Evolutionary conservation across 2,888 invertebrate genomes (phyloP).

Genomic region (Drosophila prolongata): DNA sequence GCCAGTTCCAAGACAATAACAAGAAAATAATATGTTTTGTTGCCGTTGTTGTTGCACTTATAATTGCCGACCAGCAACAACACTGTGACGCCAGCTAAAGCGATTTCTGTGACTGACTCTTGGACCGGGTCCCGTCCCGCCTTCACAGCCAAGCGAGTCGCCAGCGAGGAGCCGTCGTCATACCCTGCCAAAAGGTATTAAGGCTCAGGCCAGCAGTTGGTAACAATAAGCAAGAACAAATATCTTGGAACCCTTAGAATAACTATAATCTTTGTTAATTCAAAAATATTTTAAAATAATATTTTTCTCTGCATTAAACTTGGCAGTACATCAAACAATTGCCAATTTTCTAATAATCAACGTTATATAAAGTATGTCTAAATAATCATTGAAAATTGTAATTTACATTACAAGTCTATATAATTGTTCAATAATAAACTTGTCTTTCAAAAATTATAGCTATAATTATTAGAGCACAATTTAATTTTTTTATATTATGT

Average conservation of each 20-base stretch:
- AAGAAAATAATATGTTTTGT: constrained; percentile 63
- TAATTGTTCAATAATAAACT: too few relatives aligned
- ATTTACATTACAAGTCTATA: too few relatives aligned
- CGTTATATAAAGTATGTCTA: not conserved
- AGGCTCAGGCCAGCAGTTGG: not conserved
- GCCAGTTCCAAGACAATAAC: constrained; percentile 61
- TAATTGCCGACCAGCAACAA: constrained; percentile 38
- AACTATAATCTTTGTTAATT: too few relatives aligned
- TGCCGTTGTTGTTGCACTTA: constrained; percentile 36
- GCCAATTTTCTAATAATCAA: not conserved
- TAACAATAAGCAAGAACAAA: too few relatives aligned
- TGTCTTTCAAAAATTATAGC: too few relatives aligned
- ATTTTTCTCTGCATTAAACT: not conserved
- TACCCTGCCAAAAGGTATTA: constrained; percentile 16
- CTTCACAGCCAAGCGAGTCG: constrained; percentile 32
- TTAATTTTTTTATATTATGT: too few relatives aligned
- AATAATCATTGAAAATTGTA: not conserved
- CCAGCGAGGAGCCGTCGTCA: constrained; percentile 43
- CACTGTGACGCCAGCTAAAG: constrained; percentile 57
- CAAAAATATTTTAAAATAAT: too few relatives aligned
- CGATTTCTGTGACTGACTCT: constrained; percentile 71
- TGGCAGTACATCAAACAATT: constrained; percentile 2
- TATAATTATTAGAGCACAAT: too few relatives aligned
- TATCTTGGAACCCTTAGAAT: too few relatives aligned
- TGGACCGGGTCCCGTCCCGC: constrained; percentile 34